Percentiles rank a stretch among this genome's conserved stretches.
Conservation (phyloP, 37 sponge, comb jelly and placozoan genomes). For the Hormiphora californensis region DNA sequence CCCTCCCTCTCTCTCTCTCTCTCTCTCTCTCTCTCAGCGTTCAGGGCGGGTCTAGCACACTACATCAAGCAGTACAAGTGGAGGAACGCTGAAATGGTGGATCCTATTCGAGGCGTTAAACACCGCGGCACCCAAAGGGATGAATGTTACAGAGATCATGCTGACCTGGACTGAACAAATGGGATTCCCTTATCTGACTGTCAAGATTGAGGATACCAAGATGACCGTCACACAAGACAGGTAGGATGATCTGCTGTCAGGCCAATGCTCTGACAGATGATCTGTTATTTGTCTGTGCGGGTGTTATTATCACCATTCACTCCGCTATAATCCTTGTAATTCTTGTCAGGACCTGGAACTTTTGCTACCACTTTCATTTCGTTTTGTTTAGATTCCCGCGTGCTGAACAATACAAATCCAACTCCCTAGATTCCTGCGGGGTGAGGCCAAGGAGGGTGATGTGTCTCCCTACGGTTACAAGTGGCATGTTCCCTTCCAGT, state of each 20-base stretch:
- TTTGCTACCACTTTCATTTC: too few relatives aligned
- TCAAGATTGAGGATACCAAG: not conserved
- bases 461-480: not conserved
- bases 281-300: too few relatives aligned
- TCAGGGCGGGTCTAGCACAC: not conserved
- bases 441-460: not conserved
- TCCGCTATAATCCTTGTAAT: too few relatives aligned
- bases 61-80: not conserved
- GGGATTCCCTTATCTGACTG: slow-evolving; percentile 23
- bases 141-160: slow-evolving; percentile 40
- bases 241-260: not conserved
- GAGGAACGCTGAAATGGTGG: slow-evolving; percentile 25
- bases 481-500: slow-evolving; percentile 14
- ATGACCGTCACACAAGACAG: not conserved
- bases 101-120: not conserved
- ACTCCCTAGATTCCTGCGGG: not conserved
- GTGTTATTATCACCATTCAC: too few relatives aligned
- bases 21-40: too few relatives aligned
- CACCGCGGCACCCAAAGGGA: not conserved
- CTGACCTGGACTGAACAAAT: slow-evolving; percentile 28
- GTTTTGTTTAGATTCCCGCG: too few relatives aligned
- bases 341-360: too few relatives aligned
- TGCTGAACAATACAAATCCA: too few relatives aligned
- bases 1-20: too few relatives aligned
- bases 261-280: too few relatives aligned